Evolutionary conservation across 2,888 invertebrate genomes (phyloP).

Genomic region (Lampropteryx suffumata): DNA sequence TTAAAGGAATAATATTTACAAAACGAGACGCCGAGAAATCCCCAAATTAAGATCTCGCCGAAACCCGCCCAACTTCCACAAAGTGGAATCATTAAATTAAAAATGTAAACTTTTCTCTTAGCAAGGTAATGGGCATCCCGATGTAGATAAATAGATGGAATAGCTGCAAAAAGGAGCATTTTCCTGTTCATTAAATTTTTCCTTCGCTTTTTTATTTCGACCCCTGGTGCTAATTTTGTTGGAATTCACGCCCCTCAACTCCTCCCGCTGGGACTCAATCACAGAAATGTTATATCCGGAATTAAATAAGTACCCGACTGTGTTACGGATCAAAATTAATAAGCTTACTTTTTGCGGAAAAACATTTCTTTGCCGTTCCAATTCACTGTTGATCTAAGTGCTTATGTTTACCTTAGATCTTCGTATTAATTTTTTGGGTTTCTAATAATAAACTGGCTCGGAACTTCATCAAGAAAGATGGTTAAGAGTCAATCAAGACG

Average conservation of each 20-base stretch:
- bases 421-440: conserved; percentile 37
- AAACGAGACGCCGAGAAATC: conserved; percentile 83
- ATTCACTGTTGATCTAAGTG: conserved; percentile 57
- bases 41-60: conserved; percentile 83
- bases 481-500: conserved; percentile 61
- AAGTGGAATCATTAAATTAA: conserved; percentile 85
- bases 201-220: conserved; percentile 83
- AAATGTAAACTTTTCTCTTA: conserved; percentile 84
- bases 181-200: conserved; percentile 85
- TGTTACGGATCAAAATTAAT: conserved; percentile 78
- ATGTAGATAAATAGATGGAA: conserved; percentile 84
- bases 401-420: conserved; percentile 44
- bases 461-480: conserved; percentile 26
- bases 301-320: conserved; percentile 82
- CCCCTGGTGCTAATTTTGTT: conserved; percentile 84
- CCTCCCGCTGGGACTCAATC: conserved; percentile 82
- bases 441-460: conserved; percentile 22
- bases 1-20: conserved; percentile 84
- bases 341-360: conserved; percentile 72
- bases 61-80: conserved; percentile 84
- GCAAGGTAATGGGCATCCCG: conserved; percentile 84
- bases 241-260: conserved; percentile 83
- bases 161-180: conserved; percentile 84
- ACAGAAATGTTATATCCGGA: conserved; percentile 84
- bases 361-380: conserved; percentile 43